phyloP scores from a whole-genome alignment of 2,888 invertebrate genomes.

The Carpatolechia fugitivella region DNA sequence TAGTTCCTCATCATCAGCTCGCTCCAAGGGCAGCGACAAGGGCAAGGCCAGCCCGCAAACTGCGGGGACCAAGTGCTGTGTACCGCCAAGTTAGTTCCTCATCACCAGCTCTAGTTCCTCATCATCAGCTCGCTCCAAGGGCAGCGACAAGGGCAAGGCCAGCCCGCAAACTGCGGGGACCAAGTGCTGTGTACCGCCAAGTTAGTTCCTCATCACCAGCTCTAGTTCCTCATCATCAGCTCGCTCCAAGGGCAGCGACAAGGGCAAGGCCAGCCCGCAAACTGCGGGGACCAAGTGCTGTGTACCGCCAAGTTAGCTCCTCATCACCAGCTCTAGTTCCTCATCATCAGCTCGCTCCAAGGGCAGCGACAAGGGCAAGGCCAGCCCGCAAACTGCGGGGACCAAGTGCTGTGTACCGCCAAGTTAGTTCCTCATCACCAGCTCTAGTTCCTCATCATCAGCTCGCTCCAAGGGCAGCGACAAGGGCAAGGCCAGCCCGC shows the following conservation, averaged over 20 bases:
- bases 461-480: no score
- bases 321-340: no score
- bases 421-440: no score
- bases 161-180: neutral
- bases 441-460: no score
- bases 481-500: neutral
- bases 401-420: neutral
- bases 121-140: conserved; percentile 23
- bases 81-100: conserved; percentile 29
- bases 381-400: neutral
- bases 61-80: conserved; percentile 40
- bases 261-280: conserved; percentile 14
- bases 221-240: no score
- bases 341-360: no score
- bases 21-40: conserved; percentile 18
- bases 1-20: no score
- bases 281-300: conserved; percentile 41
- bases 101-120: no score
- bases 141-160: conserved; percentile 12
- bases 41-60: conserved; percentile 14
- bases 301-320: conserved; percentile 30
- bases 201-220: no score
- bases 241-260: conserved; percentile 18
- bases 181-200: conserved; percentile 46
- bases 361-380: neutral